A percentile compares a stretch with the other conserved stretches of the same genome.
phyloP scores from a whole-genome alignment of 2,888 invertebrate species.

The Lagria hirta region DNA sequence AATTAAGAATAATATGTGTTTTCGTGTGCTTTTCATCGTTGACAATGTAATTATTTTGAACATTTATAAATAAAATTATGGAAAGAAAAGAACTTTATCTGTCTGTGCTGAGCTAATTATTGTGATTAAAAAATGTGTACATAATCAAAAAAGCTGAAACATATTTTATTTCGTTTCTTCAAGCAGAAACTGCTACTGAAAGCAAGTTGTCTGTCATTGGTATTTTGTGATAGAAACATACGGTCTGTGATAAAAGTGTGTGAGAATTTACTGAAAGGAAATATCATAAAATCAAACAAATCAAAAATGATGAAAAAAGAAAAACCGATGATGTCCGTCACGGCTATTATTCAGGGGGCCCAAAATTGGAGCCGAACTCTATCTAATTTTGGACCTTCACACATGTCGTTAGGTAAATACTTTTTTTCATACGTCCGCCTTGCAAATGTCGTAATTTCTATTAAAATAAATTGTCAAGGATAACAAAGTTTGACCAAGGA shows the following conservation, averaged over 20 bases:
- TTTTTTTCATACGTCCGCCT: neutral
- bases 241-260: conserved; percentile 18
- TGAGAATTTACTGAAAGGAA: neutral
- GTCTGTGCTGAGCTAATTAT: conserved; percentile 9
- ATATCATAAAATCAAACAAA: no score
- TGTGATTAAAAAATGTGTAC: conserved; percentile 20
- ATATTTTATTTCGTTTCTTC: neutral
- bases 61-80: conserved; percentile 7
- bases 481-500: conserved; percentile 6
- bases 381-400: conserved; percentile 52
- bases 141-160: conserved; percentile 14
- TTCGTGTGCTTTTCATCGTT: neutral
- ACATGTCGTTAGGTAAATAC: conserved; percentile 46
- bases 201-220: conserved; percentile 13
- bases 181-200: conserved; percentile 1
- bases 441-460: conserved; percentile 6
- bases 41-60: neutral
- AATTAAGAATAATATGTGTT: no score
- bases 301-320: conserved; percentile 79
- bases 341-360: conserved; percentile 73
- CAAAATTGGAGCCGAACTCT: conserved; percentile 67
- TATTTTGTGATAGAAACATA: conserved; percentile 18
- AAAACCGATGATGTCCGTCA: conserved; percentile 84
- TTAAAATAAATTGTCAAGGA: conserved; percentile 12
- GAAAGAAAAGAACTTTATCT: conserved; percentile 7